Base-by-base conservation (phyloP, 2,113 vertebrate species). In the Protobothrops flavoviridis region DNA sequence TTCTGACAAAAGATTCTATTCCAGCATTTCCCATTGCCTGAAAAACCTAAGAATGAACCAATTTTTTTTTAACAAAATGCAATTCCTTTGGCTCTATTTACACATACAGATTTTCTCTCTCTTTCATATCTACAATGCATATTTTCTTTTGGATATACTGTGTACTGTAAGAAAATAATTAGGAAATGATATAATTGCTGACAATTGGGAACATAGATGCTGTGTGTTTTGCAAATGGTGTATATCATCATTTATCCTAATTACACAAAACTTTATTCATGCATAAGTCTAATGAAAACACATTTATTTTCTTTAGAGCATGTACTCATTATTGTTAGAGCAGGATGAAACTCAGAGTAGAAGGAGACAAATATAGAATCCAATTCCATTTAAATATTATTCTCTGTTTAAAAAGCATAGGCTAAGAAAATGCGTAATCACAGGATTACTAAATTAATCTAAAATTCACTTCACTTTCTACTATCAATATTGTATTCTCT, bases 191-290 rank as follows among this genome's bases (percentile, higher is more conserved):
- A 53, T 86, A 90, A 93, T 93, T 93, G 56, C 88, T 90, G 74
- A 86, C 86, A 56, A 81, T 90, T 93, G 89, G 81, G 13, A 93
- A 93, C 45, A 64, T 90, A 50, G n/a, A 23, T 55, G 45, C 88
- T 85, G 92, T 90, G 53, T 90, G 88, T 90, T 93, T 93, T 93
- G 92, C 74, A 93, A 93, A 93, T 93, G 74, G 45, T 61, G 88
- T 93, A 90, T 61, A 93, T 86, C 92, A 52, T 93, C 86, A 93
- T 93, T 81, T 90, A 81, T 87, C 86, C 88, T 93, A 93, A 93
- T 93, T 93, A 61, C 74, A 90, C 52, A 53, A 61, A 81, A 90
- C 45, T 93, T 90, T 59, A 90, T 61, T 53, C 92, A 93, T 61
- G 55, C 55, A 39, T 29, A 23, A 50, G 55, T 29, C 8, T 90